A percentile compares a stretch with the other conserved stretches of the same genome.
Evolutionary conservation across 2,113 vertebrate genomes (phyloP).

Genomic region (Leucopsar rothschildi): DNA sequence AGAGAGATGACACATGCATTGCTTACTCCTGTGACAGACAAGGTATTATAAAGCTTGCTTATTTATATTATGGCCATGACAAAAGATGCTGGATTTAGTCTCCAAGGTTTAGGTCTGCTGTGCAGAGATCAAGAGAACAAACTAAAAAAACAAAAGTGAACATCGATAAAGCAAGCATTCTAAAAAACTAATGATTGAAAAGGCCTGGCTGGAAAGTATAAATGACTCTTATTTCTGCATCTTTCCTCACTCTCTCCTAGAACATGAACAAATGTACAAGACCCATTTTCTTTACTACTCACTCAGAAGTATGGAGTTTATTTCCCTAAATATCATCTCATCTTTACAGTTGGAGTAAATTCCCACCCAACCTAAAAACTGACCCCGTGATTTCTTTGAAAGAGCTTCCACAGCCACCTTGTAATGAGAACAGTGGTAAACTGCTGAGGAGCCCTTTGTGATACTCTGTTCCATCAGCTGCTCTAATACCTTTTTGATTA

Average conservation of each 20-base stretch:
- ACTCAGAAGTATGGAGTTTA: not conserved
- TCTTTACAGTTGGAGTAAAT: not conserved
- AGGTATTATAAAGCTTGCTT: not conserved
- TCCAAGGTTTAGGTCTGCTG: not conserved
- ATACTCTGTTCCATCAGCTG: constrained; percentile 54
- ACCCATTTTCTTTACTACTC: not conserved
- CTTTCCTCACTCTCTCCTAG: not conserved
- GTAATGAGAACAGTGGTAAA: constrained; percentile 31
- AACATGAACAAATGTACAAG: not conserved
- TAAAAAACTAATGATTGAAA: not conserved
- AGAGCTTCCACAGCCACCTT: not conserved
- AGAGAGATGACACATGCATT: not conserved
- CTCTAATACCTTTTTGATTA: constrained; percentile 69
- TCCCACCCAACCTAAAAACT: not conserved
- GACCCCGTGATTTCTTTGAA: not conserved
- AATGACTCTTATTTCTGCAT: not conserved
- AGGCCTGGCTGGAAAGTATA: not conserved
- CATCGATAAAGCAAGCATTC: not conserved
- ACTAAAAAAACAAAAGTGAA: not conserved
- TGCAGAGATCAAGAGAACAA: not conserved
- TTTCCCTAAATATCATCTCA: not conserved
- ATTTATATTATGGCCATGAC: not conserved
- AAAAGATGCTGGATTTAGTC: not conserved
- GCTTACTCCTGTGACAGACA: not conserved
- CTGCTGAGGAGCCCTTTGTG: constrained; percentile 58